These are phyloP conservation scores for Troides helena DNA, from an alignment of 2,888 invertebrate genomes.

Conservation along the genomic window DNA sequence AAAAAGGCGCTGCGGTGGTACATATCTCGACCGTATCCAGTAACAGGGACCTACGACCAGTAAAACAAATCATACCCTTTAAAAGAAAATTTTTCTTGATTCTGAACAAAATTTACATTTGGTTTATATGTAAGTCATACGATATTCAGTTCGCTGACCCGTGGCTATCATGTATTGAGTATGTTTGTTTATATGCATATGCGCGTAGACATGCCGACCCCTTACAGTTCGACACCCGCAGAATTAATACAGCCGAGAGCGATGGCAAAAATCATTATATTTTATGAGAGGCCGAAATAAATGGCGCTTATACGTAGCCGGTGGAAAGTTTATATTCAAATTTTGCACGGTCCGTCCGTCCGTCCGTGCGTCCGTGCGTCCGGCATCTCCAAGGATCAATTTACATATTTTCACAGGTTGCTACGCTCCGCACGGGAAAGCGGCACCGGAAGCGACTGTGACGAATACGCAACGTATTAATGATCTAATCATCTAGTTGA, in stretches of 20 bases:
- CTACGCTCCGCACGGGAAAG: slow-evolving; percentile 42
- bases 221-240: slow-evolving; percentile 52
- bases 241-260: slow-evolving; percentile 71
- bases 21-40: too few relatives aligned
- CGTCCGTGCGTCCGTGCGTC: slow-evolving; percentile 53
- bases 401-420: slow-evolving; percentile 80
- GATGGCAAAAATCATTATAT: slow-evolving; percentile 79
- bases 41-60: too few relatives aligned
- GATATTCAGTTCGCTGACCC: too few relatives aligned
- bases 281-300: slow-evolving; percentile 76
- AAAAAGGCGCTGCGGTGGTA: too few relatives aligned
- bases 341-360: slow-evolving; percentile 56
- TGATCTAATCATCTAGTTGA: too few relatives aligned
- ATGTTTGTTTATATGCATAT: slow-evolving; percentile 32
- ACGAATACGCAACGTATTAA: not conserved
- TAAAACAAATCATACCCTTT: too few relatives aligned
- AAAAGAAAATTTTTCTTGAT: too few relatives aligned
- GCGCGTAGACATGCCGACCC: slow-evolving; percentile 65
- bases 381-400: slow-evolving; percentile 78
- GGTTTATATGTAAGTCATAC: too few relatives aligned
- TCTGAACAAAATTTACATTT: too few relatives aligned
- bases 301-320: slow-evolving; percentile 73
- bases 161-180: too few relatives aligned
- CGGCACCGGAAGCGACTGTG: slow-evolving; percentile 39
- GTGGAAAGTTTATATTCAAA: slow-evolving; percentile 79